These are phyloP conservation scores for Anisognathus igniventris DNA, from an alignment of 2,797 vertebrate genomes.

Conservation along the genomic window DNA sequence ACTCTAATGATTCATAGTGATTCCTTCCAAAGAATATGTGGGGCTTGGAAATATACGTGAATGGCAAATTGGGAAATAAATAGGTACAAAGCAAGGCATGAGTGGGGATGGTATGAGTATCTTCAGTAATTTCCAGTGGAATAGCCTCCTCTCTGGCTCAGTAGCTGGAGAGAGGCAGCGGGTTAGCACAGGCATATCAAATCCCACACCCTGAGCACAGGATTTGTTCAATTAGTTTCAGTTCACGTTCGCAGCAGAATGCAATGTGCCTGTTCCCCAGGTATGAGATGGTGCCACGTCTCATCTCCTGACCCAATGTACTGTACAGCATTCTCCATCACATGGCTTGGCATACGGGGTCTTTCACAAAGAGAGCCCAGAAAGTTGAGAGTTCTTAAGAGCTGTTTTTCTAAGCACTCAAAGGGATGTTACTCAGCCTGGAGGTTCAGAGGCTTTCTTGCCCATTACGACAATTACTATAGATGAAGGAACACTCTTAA, in stretches of 20 bases:
- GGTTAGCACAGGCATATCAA: background rate
- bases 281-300: background rate
- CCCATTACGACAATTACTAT: background rate
- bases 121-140: background rate
- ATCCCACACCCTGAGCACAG: background rate
- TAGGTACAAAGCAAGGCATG: background rate
- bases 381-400: slow-evolving; percentile 43
- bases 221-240: background rate
- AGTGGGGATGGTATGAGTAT: background rate
- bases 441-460: background rate
- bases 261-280: background rate
- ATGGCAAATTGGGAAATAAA: background rate
- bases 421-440: background rate
- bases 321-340: background rate
- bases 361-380: background rate
- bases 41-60: background rate
- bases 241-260: background rate
- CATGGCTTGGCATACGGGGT: background rate
- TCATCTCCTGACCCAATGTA: slow-evolving; percentile 50
- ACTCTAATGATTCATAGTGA: background rate
- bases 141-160: background rate
- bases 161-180: background rate
- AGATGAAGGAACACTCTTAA: background rate
- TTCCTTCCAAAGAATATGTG: background rate
- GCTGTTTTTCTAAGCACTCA: slow-evolving; percentile 32